A percentile compares a stretch with the other conserved stretches of the same genome.
phyloP scores from a whole-genome alignment of 2,797 vertebrate genomes.

The Myioborus miniatus region DNA sequence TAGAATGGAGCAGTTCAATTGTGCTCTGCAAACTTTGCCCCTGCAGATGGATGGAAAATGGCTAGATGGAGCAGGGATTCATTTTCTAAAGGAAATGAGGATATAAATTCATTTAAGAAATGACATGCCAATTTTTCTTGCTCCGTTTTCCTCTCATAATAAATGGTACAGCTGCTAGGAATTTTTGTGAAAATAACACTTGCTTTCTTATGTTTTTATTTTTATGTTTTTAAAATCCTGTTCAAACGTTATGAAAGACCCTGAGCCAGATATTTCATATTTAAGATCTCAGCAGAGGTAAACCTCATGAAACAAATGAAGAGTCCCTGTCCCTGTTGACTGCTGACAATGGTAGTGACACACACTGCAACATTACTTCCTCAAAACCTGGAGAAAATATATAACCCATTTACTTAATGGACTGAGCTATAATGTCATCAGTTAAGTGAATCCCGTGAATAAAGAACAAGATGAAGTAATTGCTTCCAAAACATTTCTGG shows the following conservation, averaged over 20 bases:
- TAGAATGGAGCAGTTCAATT: neutral
- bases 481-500: slow-evolving; percentile 68
- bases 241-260: neutral
- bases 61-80: slow-evolving; percentile 55
- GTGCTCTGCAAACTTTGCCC: slow-evolving; percentile 59
- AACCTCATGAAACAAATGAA: slow-evolving; percentile 9
- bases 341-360: neutral
- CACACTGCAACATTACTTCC: slow-evolving; percentile 14
- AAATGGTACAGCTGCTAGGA: slow-evolving; percentile 58
- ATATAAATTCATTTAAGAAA: slow-evolving; percentile 72
- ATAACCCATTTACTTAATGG: slow-evolving; percentile 67
- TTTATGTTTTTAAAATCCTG: neutral
- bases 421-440: slow-evolving; percentile 63
- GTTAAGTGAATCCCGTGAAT: slow-evolving; percentile 54
- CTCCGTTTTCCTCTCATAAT: slow-evolving; percentile 60
- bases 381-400: slow-evolving; percentile 63
- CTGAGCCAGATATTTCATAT: slow-evolving; percentile 7
- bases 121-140: slow-evolving; percentile 69
- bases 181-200: slow-evolving; percentile 67
- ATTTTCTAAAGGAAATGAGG: slow-evolving; percentile 70
- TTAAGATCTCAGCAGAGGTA: slow-evolving; percentile 5
- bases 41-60: slow-evolving; percentile 53
- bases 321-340: neutral
- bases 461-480: slow-evolving; percentile 67
- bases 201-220: neutral